These are phyloP conservation scores for Pomatorhinus ruficollis DNA, from an alignment of 2,113 vertebrate genomes.

Conservation along the genomic window DNA sequence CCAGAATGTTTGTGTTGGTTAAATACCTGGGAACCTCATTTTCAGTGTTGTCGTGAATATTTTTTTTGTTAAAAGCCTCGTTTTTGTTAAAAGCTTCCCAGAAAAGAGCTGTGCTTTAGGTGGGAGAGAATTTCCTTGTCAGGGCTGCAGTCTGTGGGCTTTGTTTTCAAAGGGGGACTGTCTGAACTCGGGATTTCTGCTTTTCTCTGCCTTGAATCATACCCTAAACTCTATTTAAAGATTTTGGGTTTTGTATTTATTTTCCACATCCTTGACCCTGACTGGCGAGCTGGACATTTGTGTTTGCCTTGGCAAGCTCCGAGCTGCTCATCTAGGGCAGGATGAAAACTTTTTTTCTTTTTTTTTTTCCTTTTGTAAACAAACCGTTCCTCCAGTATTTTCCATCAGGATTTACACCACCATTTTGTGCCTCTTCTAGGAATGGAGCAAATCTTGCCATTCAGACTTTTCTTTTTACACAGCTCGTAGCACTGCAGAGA, in stretches of 20 bases:
- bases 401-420: slow-evolving; percentile 28
- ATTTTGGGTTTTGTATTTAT: slow-evolving; percentile 22
- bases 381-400: slow-evolving; percentile 35
- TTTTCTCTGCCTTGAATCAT: slow-evolving; percentile 3
- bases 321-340: slow-evolving; percentile 33
- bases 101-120: not conserved
- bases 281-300: slow-evolving; percentile 33
- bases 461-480: not conserved
- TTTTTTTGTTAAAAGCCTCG: not conserved
- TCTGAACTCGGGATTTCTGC: not conserved
- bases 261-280: slow-evolving; percentile 59
- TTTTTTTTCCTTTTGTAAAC: slow-evolving; percentile 44
- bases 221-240: slow-evolving; percentile 59
- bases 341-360: slow-evolving; percentile 33
- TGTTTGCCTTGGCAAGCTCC: slow-evolving; percentile 64
- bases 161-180: not conserved
- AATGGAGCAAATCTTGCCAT: not conserved
- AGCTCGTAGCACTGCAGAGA: not conserved
- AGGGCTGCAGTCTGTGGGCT: not conserved
- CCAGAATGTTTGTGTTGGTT: not conserved
- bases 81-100: not conserved
- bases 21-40: not conserved
- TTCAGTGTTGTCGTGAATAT: not conserved
- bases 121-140: not conserved
- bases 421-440: slow-evolving; percentile 62